Base-by-base conservation (phyloP, 2,113 vertebrate genomes). In the Andinoacara biseriatus region DNA sequence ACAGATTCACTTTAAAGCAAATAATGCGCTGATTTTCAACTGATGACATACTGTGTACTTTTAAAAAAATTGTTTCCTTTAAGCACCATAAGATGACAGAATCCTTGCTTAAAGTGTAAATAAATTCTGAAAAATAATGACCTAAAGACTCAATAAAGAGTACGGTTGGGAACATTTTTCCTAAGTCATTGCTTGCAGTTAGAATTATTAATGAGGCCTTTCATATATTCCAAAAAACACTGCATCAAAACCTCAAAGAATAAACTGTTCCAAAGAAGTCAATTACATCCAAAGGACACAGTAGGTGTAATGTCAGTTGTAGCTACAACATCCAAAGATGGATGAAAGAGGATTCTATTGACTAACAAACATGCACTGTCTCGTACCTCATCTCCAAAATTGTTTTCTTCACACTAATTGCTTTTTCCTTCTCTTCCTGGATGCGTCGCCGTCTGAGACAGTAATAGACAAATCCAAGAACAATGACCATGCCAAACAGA, bases 401-500 rank as follows among this genome's bases (percentile, higher is more conserved):
- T 40, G 98, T 99, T 86, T 99, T 99, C 94, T 99, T 99, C 56
- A 99, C 97, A 15, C 97, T 98, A 86, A 98, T 96, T 0, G 97
- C 97, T 89, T 99, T 99, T 91, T 98, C 96, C 80, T 99, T 98
- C 87, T 99, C 98, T 76, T 99, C 98, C 77, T 98, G 96, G 93
- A 97, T 95, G 46, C 97, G 97, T 35, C 97, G 94, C 80, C 96
- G 96, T 31, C 98, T 94, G 82, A 99, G 94, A 91, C 98, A 99
- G 93, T 98, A 99, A 93, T 99, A 99, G 31, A 99, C 98, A 2
- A 97, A 94, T 3, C 98, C 98, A 76, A 99, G 95, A 33, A 99
- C 97, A 13, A 99, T 97, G 86, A 99, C 97, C 98, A 99, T 99
- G 75, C 98, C 98, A 26, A 99, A 98, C 75, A 99, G 96, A 85